Percentiles rank a stretch among this genome's conserved stretches.
phyloP scores from a whole-genome alignment of 1,140 invertebrate genomes.

The Pseudomyrmex sp. region DNA sequence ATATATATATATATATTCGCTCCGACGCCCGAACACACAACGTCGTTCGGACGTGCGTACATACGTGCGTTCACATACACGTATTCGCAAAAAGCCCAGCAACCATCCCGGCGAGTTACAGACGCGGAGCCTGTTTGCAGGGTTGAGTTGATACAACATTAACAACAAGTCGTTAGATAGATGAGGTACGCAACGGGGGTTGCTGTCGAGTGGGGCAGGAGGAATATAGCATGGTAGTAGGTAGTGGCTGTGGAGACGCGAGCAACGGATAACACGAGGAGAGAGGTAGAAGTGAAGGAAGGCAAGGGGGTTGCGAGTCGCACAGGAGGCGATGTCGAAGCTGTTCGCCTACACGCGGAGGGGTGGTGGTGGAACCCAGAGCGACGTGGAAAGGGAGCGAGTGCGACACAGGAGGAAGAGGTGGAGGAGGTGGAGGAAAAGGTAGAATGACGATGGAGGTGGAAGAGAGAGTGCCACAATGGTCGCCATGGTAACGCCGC shows the following conservation, averaged over 20 bases:
- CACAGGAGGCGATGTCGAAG: constrained; percentile 60
- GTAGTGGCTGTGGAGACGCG: constrained; percentile 49
- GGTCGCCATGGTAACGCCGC: constrained; percentile 75
- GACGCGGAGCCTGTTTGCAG: constrained; percentile 72
- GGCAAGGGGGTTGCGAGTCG: constrained; percentile 79
- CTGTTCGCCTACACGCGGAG: constrained; percentile 49
- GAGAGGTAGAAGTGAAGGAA: constrained; percentile 68
- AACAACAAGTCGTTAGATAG: constrained; percentile 82
- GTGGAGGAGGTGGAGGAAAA: constrained; percentile 27
- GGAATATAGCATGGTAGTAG: constrained; percentile 43
- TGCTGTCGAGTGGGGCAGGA: constrained; percentile 67
- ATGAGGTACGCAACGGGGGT: constrained; percentile 75
- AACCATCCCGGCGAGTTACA: constrained; percentile 58
- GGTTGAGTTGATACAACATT: constrained; percentile 82
- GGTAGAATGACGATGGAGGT: constrained; percentile 58
- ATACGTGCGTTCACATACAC: constrained; percentile 6
- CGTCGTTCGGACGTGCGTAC: constrained; percentile 17
- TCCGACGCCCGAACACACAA: constrained; percentile 35
- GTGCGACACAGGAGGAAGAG: constrained; percentile 50
- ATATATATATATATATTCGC: not conserved
- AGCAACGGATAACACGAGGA: constrained; percentile 58
- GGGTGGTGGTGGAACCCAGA: constrained; percentile 55
- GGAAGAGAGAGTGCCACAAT: constrained; percentile 75
- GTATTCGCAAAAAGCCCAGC: constrained; percentile 48
- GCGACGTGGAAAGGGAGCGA: constrained; percentile 53